Evolutionary conservation across 1,140 invertebrate genomes (phyloP).

Genomic region (Camponotus floridanus): DNA sequence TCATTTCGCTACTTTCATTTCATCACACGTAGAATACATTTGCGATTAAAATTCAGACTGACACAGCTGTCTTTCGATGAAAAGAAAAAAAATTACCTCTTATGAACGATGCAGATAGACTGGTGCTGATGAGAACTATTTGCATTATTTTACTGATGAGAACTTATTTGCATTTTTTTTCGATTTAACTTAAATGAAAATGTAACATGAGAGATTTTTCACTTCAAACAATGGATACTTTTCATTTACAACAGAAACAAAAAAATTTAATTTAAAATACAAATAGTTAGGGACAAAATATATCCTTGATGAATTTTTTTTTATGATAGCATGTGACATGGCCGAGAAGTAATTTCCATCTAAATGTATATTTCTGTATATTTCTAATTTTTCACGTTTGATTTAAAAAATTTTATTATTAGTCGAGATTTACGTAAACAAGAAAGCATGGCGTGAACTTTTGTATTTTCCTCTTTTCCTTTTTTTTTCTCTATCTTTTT

Average conservation of each 20-base stretch:
- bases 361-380: background rate
- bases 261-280: constrained; percentile 4
- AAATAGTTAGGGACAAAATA: background rate
- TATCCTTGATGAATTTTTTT: background rate
- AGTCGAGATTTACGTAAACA: constrained; percentile 79
- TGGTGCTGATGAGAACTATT: no score
- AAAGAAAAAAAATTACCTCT: constrained; percentile 7
- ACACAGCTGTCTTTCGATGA: background rate
- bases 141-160: no score
- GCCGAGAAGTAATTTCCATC: background rate
- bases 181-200: no score
- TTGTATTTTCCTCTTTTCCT: background rate
- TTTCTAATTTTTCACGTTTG: constrained; percentile 66
- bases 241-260: background rate
- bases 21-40: background rate
- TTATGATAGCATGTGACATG: background rate
- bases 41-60: constrained; percentile 18
- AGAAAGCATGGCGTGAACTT: constrained; percentile 69
- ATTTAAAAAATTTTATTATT: constrained; percentile 68
- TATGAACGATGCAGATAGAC: no score
- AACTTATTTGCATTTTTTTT: no score
- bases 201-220: no score
- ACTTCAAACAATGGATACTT: background rate
- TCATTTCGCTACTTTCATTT: constrained; percentile 17
- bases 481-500: background rate